Evolutionary conservation across 2,797 vertebrate species (phyloP).

Genomic region (Huso huso): DNA sequence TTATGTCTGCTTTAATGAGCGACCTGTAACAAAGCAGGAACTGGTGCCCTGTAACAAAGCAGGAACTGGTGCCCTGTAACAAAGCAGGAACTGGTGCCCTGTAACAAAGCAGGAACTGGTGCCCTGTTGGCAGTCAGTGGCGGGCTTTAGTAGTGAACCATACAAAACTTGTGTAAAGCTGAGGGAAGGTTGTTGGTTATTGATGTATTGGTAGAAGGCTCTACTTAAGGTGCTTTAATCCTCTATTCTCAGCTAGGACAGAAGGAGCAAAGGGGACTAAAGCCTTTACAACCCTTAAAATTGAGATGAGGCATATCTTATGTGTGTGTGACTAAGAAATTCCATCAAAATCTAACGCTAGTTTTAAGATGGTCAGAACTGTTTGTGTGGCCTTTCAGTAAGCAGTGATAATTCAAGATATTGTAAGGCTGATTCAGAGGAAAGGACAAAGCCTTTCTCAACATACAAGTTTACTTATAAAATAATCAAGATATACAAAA

Average conservation of each 20-base stretch:
- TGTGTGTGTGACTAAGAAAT: background rate
- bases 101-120: constrained; percentile 4
- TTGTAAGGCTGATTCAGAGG: no score
- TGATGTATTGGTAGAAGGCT: background rate
- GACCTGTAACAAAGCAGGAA: constrained; percentile 16
- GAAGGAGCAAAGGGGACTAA: background rate
- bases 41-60: constrained; percentile 14
- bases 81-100: no score
- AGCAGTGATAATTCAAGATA: no score
- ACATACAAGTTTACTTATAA: no score
- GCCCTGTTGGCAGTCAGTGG: constrained; percentile 3
- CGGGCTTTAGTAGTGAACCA: constrained; percentile 4
- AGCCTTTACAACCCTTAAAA: background rate
- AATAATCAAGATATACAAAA: no score
- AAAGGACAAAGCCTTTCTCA: no score
- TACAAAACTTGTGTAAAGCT: constrained; percentile 1
- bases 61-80: constrained; percentile 6
- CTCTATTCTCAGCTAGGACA: background rate
- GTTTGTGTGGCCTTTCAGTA: no score
- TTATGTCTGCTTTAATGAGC: constrained; percentile 5
- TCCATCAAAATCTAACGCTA: background rate
- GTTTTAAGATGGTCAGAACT: no score
- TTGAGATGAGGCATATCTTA: background rate
- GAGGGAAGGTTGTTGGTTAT: constrained; percentile 8
- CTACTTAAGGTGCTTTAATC: constrained; percentile 6